Evolutionary conservation across 2,797 vertebrate genomes (phyloP), one percentile per base, ranked within the genome.

Genomic region (Alosa sapidissima): DNA sequence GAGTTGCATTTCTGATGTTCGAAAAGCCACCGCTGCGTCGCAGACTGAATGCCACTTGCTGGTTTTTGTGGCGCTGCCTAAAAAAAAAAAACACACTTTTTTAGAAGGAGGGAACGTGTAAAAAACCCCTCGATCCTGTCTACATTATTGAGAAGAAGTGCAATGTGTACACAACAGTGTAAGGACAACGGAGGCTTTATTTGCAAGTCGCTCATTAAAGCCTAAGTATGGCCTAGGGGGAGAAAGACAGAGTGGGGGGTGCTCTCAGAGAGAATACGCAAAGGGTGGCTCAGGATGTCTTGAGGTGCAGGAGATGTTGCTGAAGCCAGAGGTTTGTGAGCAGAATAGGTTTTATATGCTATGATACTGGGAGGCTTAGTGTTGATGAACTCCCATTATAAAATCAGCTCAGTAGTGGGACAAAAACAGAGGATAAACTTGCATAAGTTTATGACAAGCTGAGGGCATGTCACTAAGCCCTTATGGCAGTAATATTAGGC

Each of bases 201-300:
- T 78, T 78, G 72, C 72, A 19, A 78, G n/a, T 14, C 1, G 5
- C 72, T 78, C 72, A 78, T 78, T 78, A 78, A 78, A 78, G 36
- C 72, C 36, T 21, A 78, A 78, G 41, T 19, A 78, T 47, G 41
- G 41, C 72, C 72, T 16, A 78, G 19, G 41, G 72, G 72, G 0
- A 21, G 21, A 21, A n/a, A n/a, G n/a, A n/a, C n/a, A 78, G 19
- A 78, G 19, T 3, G 65, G 28, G 14, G 5, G 33, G 11, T 13
- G 72, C 6, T n/a, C 36, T 78, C 72, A 21, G 16, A 47, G 72
- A 36, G 72, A 78, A 78, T 21, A 75, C 68, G 45, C 36, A 21
- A 14, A 78, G 72, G 72, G 36, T 45, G 72, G 72, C 2, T 45
- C 72, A 78, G 72, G 72, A 78, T 78, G 72, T 78, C 72, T 78